Base-by-base conservation (phyloP, 2,888 invertebrate species). In the Diadromus collaris region DNA sequence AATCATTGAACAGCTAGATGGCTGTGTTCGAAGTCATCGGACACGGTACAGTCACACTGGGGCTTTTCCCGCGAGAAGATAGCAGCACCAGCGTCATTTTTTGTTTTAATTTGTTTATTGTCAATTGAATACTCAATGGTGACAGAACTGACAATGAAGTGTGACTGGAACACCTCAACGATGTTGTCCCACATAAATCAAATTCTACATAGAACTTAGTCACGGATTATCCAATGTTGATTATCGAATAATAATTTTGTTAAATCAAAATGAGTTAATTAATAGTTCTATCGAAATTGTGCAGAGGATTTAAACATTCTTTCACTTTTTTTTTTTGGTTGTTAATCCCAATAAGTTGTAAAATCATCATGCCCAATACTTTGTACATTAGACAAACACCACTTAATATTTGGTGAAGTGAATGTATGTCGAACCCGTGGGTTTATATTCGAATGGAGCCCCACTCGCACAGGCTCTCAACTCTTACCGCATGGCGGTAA, bases 1-100 rank as follows among this genome's bases (percentile, higher is more conserved):
- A 86, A 86, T 87, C 87, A 87, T 87, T 86, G 84, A 85, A 83
- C 80, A 77, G 38, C 76, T 64, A 51, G 76, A 64, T 13, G 64
- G 64, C 19, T 65, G 72, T 68, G 68, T 79, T 63, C 61, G 29
- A 67, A 79, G 64, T 79, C 79, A 79, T 76, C 61, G 46, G n/a
- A 38, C 21, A 16, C 38, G 64, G 21, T 27, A 65, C 63, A 38
- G 34, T 68, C 56, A 41, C 51, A 65, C 56, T n/a, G 41, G 44
- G 1, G n/a, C 10, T 19, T 27, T 9, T 63, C 10, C n/a, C 10
- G 24, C 9, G 63, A n/a, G 44, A 7, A 24, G 10, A 6, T 21
- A 19, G 38, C 27, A 7, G 13, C 29, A 16, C 10, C 16, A 27
- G 27, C 56, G 29, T 6, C 56, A 24, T 27, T 16, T 24, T 67